Evolutionary conservation across 2,113 vertebrate species (phyloP), one percentile per base, ranked within the genome.

Genomic region (Passer domesticus): DNA sequence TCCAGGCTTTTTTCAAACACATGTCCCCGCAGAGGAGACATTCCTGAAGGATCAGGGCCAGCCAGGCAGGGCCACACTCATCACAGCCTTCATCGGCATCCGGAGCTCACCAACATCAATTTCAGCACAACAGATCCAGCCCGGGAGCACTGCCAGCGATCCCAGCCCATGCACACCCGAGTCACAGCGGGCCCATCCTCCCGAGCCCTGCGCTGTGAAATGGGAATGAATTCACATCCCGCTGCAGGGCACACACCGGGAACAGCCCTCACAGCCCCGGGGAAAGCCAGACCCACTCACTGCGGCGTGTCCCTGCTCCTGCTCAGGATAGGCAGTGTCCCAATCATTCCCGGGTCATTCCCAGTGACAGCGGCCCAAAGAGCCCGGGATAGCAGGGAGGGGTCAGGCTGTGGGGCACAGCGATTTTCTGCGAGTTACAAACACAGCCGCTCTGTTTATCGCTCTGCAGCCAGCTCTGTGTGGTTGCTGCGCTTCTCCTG

Each of bases 221-320:
- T 4, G 52, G 52, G 52, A 16, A 47, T 56, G 52, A 16, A 47
- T 60, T 8, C 5, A 46, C 6, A 46, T 11, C 39, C 52, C 30
- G 22, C 31, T 13, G 46, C n/a, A 15, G 14, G 3, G 25, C 56
- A 31, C 28, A 1, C 52, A 4, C 1, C 0, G 15, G 15, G 1
- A n/a, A 15, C 41, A 62, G 2, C 52, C 21, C 28, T 60, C 59
- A 1, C 5, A 60, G 46, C 21, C 46, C 39, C 15, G 6, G 43
- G 24, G 28, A 50, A 37, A 69, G 3, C 27, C 90, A 59, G 7
- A 7, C 0, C 15, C 2, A 0, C 55, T 58, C 66, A 5, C 24
- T n/a, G 31, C 3, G 27, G 24, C 3, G 1, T 10, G 17, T 22
- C 50, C 35, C 59, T 37, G 39, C 64, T 53, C 15, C 6, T 5